phyloP scores from a whole-genome alignment of 2,888 invertebrate species.

The Lithophane semibrunnea region DNA sequence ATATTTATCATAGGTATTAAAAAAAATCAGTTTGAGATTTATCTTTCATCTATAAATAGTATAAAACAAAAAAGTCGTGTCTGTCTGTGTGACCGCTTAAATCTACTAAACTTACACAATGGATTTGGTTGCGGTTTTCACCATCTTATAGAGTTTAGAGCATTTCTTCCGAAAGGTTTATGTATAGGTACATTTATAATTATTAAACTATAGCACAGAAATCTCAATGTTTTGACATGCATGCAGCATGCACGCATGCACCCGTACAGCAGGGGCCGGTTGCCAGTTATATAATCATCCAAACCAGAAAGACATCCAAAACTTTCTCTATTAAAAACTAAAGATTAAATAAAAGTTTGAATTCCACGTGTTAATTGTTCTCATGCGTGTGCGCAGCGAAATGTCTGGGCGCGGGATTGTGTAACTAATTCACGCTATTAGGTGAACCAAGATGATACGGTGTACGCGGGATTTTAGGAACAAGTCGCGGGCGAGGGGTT shows the following conservation, averaged over 20 bases:
- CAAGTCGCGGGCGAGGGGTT: not conserved
- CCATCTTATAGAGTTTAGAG: too few species aligned
- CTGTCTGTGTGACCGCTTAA: too few species aligned
- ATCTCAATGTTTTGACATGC: too few species aligned
- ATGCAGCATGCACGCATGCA: too few species aligned
- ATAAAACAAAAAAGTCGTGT: too few species aligned
- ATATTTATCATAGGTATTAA: not conserved
- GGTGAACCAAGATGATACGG: conserved; percentile 47
- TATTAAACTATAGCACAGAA: too few species aligned
- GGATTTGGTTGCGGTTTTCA: too few species aligned
- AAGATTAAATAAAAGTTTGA: conserved; percentile 43
- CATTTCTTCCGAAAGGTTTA: too few species aligned
- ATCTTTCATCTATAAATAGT: not conserved
- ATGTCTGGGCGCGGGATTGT: conserved; percentile 67
- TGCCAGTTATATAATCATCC: not conserved
- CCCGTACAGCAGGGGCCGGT: too few species aligned
- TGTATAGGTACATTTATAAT: too few species aligned
- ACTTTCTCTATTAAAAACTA: conserved; percentile 24
- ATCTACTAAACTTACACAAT: too few species aligned
- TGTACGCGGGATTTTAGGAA: conserved; percentile 6
- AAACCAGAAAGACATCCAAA: not conserved
- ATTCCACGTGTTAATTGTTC: conserved; percentile 69
- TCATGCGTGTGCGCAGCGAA: conserved; percentile 52
- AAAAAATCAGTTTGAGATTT: not conserved
- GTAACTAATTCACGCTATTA: conserved; percentile 67